A percentile compares a stretch with the other conserved stretches of the same genome.
Conservation (phyloP, 23 tunicate species). For the Corella eumyota region DNA sequence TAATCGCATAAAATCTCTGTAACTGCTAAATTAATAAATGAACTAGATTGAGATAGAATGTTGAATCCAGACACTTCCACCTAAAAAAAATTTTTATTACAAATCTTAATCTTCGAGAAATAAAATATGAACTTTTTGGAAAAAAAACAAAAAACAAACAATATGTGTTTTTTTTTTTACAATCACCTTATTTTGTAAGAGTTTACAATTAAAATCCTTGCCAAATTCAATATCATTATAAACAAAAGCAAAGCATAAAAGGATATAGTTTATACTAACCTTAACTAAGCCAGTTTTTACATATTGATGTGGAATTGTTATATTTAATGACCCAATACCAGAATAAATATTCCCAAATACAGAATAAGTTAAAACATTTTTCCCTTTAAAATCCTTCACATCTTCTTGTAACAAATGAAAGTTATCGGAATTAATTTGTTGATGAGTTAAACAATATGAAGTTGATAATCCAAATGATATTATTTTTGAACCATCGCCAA, state of each 20-base stretch:
- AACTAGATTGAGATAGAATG: constrained; percentile 14
- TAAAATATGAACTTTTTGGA: too few species aligned
- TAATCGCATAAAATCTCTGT: constrained; percentile 61
- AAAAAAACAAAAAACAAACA: too few species aligned
- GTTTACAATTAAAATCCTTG: too few species aligned
- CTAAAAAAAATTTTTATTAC: constrained; percentile 27
- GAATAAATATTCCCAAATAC: background rate
- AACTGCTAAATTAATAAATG: constrained; percentile 11
- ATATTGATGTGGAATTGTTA: constrained; percentile 26
- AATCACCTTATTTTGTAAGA: too few species aligned
- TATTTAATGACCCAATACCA: constrained; percentile 12
- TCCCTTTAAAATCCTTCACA: background rate
- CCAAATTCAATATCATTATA: too few species aligned
- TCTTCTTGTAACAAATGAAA: constrained; percentile 19
- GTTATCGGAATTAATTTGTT: background rate
- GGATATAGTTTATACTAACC: too few species aligned
- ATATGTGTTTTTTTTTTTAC: too few species aligned
- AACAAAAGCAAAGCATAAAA: too few species aligned
- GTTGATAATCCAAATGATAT: constrained; percentile 16
- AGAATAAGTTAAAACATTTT: constrained; percentile 5
- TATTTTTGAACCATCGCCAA: constrained; percentile 28
- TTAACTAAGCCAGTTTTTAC: background rate
- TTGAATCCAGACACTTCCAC: constrained; percentile 29
- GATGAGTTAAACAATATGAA: background rate
- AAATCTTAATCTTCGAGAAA: too few species aligned